Percentiles rank a stretch among this genome's conserved stretches.
These are phyloP conservation scores for Malacoraja senta DNA, from an alignment of 2,797 vertebrate genomes.

Conservation along the genomic window DNA sequence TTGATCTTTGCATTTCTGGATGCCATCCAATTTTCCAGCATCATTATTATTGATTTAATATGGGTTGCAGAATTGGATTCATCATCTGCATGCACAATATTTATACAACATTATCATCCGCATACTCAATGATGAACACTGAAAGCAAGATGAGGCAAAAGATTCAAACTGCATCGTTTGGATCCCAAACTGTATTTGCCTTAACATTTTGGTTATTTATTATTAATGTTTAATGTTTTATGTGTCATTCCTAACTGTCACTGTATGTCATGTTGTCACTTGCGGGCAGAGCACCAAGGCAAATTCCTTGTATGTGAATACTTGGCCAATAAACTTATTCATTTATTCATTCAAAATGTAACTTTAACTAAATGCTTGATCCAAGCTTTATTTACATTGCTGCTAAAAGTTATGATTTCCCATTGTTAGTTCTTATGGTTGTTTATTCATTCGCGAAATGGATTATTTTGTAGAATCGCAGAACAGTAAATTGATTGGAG, in stretches of 20 bases:
- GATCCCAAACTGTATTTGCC: not conserved
- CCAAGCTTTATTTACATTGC: too few species aligned
- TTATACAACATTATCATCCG: not conserved
- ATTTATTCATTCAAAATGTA: too few species aligned
- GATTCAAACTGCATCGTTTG: not conserved
- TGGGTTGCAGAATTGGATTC: not conserved
- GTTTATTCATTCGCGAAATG: not conserved
- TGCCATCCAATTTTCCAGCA: not conserved
- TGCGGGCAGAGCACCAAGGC: too few species aligned
- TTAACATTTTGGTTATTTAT: not conserved
- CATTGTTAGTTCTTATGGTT: not conserved
- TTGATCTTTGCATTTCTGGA: constrained; percentile 27
- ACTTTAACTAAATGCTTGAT: too few species aligned
- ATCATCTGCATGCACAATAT: not conserved
- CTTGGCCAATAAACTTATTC: too few species aligned
- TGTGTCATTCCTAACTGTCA: too few species aligned
- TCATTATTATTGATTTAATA: not conserved
- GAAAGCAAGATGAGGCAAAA: not conserved
- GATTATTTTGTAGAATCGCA: too few species aligned
- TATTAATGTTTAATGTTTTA: too few species aligned
- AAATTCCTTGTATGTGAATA: too few species aligned
- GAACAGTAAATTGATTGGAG: too few species aligned
- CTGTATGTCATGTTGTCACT: too few species aligned
- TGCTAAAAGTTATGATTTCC: not conserved
- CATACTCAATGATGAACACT: not conserved